Base-by-base conservation (phyloP, 2,888 invertebrate species). In the Entomobrya proxima region DNA sequence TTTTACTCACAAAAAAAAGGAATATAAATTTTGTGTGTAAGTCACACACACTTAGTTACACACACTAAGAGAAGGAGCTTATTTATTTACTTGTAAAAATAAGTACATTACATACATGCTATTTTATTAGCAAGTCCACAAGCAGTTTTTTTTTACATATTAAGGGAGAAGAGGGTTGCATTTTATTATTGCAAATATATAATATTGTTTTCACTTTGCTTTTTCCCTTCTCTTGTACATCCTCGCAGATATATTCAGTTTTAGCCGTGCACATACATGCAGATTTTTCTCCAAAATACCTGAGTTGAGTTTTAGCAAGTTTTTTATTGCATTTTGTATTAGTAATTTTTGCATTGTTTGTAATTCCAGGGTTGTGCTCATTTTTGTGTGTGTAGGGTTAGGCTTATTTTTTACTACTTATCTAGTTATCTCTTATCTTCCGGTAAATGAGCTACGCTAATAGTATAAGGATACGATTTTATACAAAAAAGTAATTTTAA, bases 191-290 rank as follows among this genome's bases (percentile, higher is more conserved):
- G 32, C 32, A 32, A 32, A 30, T 6, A 52, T 7, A 9, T 7
- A 21, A 4, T 47, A 11, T 64, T 40, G 21, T 40, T 44, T 67
- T 67, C 67, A 40, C 67, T 44, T 67, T 47, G 37, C 67, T 67
- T 67, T 61, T 67, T 67, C 37, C 67, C 67, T 44, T 67, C 40
- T 58, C 15, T 24, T 32, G 27, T 64, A n/a, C 18, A 18, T 67
- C 27, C 27, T 6, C n/a, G 5, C 3, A 2, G 1, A 7, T 18
- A 15, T 32, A 32, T 67, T 67, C 24, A 67, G 67, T 67, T 67
- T 67, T 24, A 67, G 67, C 67, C 67, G 67, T 67, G 67, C 67
- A 67, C 67, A 67, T 67, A 67, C 21, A 67, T 61, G n/a, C n/a
- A n/a, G n/a, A n/a, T n/a, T n/a, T n/a, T n/a, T 32, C 2, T 55